Evolutionary conservation across 2,888 invertebrate genomes (phyloP).

Genomic region (Stenoptilia bipunctidactyla): DNA sequence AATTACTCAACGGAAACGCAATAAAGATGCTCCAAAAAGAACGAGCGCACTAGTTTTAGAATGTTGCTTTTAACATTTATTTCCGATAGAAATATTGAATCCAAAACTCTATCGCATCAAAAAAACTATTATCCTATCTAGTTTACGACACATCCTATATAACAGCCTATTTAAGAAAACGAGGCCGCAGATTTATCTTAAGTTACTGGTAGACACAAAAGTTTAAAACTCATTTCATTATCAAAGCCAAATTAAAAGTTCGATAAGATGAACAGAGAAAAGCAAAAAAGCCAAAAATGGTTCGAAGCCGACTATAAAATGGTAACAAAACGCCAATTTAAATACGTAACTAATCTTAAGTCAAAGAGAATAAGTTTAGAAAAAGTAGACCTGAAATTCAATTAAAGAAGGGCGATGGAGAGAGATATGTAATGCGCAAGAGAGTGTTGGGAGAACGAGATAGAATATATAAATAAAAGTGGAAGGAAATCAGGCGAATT

Average conservation of each 20-base stretch:
- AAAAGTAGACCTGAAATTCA: constrained; percentile 59
- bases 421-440: constrained; percentile 31
- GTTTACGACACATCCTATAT: no score
- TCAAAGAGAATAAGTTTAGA: constrained; percentile 66
- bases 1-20: no score
- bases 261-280: constrained; percentile 34
- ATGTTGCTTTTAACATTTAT: no score
- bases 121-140: no score
- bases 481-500: constrained; percentile 63
- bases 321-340: constrained; percentile 65
- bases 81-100: no score
- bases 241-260: constrained; percentile 49
- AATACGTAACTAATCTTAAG: constrained; percentile 68
- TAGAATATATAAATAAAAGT: constrained; percentile 56
- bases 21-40: no score
- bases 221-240: constrained; percentile 27
- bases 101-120: no score
- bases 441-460: constrained; percentile 31
- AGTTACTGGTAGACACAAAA: neutral
- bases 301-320: constrained; percentile 44
- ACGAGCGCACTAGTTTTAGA: no score
- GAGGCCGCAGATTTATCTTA: neutral
- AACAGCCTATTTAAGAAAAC: no score
- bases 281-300: constrained; percentile 24
- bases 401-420: constrained; percentile 50